A percentile compares a stretch with the other conserved stretches of the same genome.
phyloP scores from a whole-genome alignment of 2,113 vertebrate genomes.

The Oreochromis spilurus region DNA sequence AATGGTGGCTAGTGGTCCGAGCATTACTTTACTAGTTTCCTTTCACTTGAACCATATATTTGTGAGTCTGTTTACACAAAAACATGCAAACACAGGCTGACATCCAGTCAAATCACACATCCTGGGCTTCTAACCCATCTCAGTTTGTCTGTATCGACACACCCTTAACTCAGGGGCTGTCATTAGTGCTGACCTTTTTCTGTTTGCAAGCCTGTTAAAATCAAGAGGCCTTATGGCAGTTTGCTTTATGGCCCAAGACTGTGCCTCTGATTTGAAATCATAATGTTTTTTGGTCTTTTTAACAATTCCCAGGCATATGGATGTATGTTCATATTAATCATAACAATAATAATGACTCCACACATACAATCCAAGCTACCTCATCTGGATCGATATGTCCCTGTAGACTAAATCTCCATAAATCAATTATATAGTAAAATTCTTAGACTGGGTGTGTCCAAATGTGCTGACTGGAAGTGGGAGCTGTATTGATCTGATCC shows the following conservation, averaged over 20 bases:
- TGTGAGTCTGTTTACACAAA: background rate
- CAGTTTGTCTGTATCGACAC: constrained; percentile 46
- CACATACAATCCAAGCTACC: constrained; percentile 17
- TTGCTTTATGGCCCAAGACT: constrained; percentile 10
- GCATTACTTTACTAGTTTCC: constrained; percentile 29
- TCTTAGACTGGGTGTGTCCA: background rate
- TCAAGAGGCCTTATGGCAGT: constrained; percentile 6
- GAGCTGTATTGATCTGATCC: constrained; percentile 31
- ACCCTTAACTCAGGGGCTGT: constrained; percentile 14
- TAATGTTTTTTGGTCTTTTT: background rate
- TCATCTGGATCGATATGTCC: constrained; percentile 35
- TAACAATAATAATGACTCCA: constrained; percentile 33
- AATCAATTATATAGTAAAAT: constrained; percentile 54
- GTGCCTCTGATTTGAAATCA: background rate
- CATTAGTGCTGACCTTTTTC: constrained; percentile 61
- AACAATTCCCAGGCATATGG: background rate
- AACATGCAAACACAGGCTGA: background rate
- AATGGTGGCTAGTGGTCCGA: constrained; percentile 59
- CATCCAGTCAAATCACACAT: constrained; percentile 12
- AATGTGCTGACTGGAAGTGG: background rate
- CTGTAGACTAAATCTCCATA: constrained; percentile 36
- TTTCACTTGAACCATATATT: constrained; percentile 12
- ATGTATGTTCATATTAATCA: constrained; percentile 23
- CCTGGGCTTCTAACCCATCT: constrained; percentile 58
- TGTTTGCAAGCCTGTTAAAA: constrained; percentile 42